Conservation (phyloP, 2,888 invertebrate species). For the Arge pagana region DNA sequence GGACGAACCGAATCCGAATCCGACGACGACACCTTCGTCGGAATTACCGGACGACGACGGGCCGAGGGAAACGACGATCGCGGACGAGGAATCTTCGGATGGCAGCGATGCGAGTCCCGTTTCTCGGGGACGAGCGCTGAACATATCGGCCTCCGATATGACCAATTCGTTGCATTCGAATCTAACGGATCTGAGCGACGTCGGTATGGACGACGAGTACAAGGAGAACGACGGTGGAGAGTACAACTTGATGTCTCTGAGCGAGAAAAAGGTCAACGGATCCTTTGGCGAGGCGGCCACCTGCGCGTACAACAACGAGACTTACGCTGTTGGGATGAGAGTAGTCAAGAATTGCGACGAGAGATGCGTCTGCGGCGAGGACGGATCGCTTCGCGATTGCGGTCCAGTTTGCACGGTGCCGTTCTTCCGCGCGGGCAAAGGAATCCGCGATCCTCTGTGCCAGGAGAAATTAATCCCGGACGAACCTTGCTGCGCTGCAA, state of each 20-base stretch:
- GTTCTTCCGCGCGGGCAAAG: constrained; percentile 71
- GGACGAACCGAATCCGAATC: no score
- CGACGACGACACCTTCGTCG: no score
- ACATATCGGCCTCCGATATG: constrained; percentile 50
- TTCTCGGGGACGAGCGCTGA: constrained; percentile 48
- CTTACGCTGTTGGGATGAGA: constrained; percentile 69
- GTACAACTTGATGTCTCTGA: background rate
- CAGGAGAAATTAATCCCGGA: constrained; percentile 71
- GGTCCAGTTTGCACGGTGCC: constrained; percentile 73
- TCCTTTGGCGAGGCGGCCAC: constrained; percentile 31
- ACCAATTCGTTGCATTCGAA: constrained; percentile 52
- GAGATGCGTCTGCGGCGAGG: constrained; percentile 70
- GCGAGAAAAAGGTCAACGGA: constrained; percentile 7
- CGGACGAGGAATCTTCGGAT: constrained; percentile 13
- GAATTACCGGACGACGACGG: background rate
- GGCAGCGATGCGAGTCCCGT: constrained; percentile 27
- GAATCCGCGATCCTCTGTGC: constrained; percentile 72
- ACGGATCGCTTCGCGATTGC: constrained; percentile 71
- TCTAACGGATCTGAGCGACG: constrained; percentile 74
- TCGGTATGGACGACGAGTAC: constrained; percentile 73
- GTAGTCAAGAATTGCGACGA: constrained; percentile 78
- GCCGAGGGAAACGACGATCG: constrained; percentile 5
- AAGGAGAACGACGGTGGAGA: constrained; percentile 52
- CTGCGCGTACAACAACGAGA: constrained; percentile 57
- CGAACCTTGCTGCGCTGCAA: constrained; percentile 72